Evolutionary conservation across 1,140 invertebrate genomes (phyloP).

Genomic region (Drepana arcuata): DNA sequence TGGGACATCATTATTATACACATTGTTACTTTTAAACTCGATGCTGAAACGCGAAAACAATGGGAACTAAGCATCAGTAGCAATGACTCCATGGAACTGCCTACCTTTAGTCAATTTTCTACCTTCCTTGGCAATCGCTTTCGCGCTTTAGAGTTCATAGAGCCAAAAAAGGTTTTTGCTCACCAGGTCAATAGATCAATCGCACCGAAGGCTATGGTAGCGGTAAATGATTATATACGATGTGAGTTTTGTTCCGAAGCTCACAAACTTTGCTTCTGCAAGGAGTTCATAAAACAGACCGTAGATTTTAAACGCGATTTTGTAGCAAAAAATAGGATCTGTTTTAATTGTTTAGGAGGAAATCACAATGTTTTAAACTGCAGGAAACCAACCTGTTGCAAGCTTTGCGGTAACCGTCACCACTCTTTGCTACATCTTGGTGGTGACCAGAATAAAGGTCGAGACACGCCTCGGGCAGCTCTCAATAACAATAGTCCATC

Average conservation of each 20-base stretch:
- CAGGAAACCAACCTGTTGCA: not conserved
- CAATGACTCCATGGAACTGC: not conserved
- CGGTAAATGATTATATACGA: not conserved
- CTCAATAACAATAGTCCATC: not conserved
- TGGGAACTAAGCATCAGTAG: not conserved
- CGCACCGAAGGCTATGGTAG: not conserved
- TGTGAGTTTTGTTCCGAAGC: not conserved
- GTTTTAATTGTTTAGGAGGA: conserved; percentile 4
- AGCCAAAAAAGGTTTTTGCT: not conserved
- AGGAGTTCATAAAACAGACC: not conserved
- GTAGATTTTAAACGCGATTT: not conserved
- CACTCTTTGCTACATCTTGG: not conserved
- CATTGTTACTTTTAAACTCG: not conserved
- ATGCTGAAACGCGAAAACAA: not conserved
- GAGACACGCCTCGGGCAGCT: not conserved
- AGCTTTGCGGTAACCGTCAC: not conserved
- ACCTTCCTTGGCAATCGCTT: not conserved
- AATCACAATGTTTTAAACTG: conserved; percentile 1
- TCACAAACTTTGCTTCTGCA: conserved; percentile 2
- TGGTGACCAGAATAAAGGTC: not conserved
- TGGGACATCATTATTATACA: not conserved
- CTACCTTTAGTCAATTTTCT: not conserved
- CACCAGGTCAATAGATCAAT: not conserved
- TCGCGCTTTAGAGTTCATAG: not conserved
- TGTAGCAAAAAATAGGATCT: conserved; percentile 1